Conservation (phyloP, 2,888 invertebrate species). For the Alviniconcha strummeri region DNA sequence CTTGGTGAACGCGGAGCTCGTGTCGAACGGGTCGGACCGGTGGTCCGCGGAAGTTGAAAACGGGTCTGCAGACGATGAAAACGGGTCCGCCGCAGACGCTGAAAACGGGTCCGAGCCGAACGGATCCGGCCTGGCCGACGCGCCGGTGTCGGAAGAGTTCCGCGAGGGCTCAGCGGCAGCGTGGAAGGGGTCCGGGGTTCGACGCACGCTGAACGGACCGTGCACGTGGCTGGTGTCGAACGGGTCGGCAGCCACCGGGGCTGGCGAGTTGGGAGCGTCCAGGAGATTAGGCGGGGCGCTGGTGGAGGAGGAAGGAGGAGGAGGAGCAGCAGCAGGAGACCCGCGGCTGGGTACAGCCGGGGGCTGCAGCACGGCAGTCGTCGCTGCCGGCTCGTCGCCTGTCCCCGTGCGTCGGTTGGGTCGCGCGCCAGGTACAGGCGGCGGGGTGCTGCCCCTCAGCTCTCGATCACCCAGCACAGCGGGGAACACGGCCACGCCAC, state of each 20-base stretch:
- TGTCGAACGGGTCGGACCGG: constrained; percentile 21
- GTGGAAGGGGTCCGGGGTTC: background rate
- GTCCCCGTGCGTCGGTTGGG: background rate
- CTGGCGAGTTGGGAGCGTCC: constrained; percentile 23
- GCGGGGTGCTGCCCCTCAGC: constrained; percentile 6
- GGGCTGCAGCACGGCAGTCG: background rate
- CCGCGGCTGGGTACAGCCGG: background rate
- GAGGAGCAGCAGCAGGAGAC: background rate
- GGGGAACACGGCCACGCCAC: constrained; percentile 23
- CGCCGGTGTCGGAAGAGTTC: background rate
- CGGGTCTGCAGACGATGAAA: background rate
- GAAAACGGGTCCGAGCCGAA: background rate
- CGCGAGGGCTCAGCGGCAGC: background rate
- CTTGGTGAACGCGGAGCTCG: background rate
- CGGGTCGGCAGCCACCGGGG: constrained; percentile 1
- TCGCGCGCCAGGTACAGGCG: constrained; percentile 2
- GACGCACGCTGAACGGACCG: constrained; percentile 2
- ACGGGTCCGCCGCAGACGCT: background rate
- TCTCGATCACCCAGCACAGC: background rate
- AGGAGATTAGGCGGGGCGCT: background rate
- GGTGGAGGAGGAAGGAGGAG: background rate
- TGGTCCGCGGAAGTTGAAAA: background rate
- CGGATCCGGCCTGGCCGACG: background rate
- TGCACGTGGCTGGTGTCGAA: constrained; percentile 23
- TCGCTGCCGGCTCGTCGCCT: background rate